phyloP scores from a whole-genome alignment of 1,140 invertebrate genomes.

The Dolichoris vasculosae region DNA sequence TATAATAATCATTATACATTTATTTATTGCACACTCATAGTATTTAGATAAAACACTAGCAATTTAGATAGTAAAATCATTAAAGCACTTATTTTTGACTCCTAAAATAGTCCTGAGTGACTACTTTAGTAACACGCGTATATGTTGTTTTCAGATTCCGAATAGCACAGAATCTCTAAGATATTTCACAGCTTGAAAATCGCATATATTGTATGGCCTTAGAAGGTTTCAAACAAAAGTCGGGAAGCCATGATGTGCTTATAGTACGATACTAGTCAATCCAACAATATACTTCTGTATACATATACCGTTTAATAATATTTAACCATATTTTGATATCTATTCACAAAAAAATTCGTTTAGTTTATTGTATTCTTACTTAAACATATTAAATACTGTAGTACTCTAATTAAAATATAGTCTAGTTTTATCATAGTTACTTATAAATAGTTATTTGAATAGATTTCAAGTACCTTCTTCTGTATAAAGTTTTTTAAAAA shows the following conservation, averaged over 20 bases:
- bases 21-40: background rate
- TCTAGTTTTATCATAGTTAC: too few relatives aligned
- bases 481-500: too few relatives aligned
- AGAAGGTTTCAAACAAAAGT: constrained; percentile 46
- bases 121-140: background rate
- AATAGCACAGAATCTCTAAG: constrained; percentile 18
- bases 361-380: too few relatives aligned
- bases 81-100: constrained; percentile 32
- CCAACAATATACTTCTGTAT: background rate
- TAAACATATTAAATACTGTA: too few relatives aligned
- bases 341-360: too few relatives aligned
- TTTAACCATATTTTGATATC: too few relatives aligned
- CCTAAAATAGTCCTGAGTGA: constrained; percentile 24
- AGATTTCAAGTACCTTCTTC: too few relatives aligned
- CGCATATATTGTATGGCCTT: constrained; percentile 37
- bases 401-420: too few relatives aligned
- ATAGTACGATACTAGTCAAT: background rate
- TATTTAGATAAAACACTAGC: background rate
- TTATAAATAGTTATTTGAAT: too few relatives aligned
- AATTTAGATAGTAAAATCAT: constrained; percentile 1
- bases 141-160: constrained; percentile 21
- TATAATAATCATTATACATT: background rate
- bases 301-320: background rate
- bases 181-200: background rate
- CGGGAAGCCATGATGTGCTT: constrained; percentile 50